Conservation (phyloP, 2,888 invertebrate genomes). For the Hydraecia micacea region DNA sequence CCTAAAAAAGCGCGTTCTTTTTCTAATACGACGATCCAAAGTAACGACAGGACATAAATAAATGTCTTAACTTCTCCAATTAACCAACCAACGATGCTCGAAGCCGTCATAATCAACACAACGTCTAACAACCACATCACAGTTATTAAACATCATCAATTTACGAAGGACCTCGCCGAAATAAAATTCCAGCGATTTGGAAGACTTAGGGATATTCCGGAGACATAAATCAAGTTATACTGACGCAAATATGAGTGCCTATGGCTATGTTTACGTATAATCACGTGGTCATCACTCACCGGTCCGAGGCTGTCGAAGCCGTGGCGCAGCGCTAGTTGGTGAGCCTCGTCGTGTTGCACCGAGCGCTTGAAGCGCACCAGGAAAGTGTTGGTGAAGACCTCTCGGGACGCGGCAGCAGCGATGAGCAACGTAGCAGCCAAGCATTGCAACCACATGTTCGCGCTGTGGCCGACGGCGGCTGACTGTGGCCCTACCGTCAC, state of each 20-base stretch:
- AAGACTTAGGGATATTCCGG: conserved; percentile 37
- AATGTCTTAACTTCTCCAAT: conserved; percentile 35
- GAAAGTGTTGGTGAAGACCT: conserved; percentile 99
- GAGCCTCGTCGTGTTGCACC: conserved; percentile 94
- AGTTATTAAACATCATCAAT: conserved; percentile 49
- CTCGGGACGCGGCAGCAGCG: conserved; percentile 85
- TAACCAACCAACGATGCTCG: conserved; percentile 16
- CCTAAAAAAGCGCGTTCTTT: conserved; percentile 3
- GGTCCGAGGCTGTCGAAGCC: conserved; percentile 98
- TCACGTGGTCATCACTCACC: conserved; percentile 93
- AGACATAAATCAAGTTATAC: conserved; percentile 66
- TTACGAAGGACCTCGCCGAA: conserved; percentile 52
- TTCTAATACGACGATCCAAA: conserved; percentile 15
- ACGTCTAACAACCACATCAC: conserved; percentile 26
- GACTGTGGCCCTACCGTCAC: conserved; percentile 82
- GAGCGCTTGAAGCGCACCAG: conserved; percentile 96
- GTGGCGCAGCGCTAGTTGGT: conserved; percentile 95
- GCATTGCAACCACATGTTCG: conserved; percentile 88
- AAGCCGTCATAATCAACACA: conserved; percentile 46
- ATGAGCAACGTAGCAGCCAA: conserved; percentile 85
- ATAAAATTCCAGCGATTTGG: conserved; percentile 60
- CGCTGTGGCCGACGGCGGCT: conserved; percentile 84
- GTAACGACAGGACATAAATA: conserved; percentile 30
- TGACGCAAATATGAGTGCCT: conserved; percentile 65
- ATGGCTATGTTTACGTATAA: conserved; percentile 85